Percentiles rank a stretch among this genome's conserved stretches.
phyloP scores from a whole-genome alignment of 2,888 invertebrate genomes.

The Calameuta filiformis region DNA sequence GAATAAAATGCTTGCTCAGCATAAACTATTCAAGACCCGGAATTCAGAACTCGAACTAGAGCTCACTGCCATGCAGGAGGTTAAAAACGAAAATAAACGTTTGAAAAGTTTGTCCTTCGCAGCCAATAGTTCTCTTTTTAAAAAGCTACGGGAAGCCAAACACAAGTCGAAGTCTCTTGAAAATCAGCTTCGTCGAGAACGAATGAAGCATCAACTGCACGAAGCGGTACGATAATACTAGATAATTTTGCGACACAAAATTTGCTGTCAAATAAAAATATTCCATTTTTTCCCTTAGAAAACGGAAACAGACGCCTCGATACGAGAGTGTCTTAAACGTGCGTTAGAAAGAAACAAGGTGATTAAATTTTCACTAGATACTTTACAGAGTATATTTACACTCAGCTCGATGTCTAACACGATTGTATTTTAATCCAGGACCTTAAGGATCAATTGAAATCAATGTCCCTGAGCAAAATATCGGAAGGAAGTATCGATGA shows the following conservation, averaged over 20 bases:
- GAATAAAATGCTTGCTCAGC: constrained; percentile 50
- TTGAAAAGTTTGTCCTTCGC: constrained; percentile 42
- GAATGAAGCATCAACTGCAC: constrained; percentile 23
- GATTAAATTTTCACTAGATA: constrained; percentile 6
- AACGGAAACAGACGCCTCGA: constrained; percentile 36
- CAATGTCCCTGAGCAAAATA: constrained; percentile 28
- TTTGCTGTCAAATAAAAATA: constrained; percentile 2
- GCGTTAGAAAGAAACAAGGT: constrained; percentile 49
- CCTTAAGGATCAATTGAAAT: constrained; percentile 42
- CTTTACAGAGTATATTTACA: background rate
- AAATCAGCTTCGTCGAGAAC: constrained; percentile 36
- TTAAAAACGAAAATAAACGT: constrained; percentile 43
- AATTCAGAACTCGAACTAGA: constrained; percentile 47
- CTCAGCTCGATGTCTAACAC: background rate
- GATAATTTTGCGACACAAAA: background rate
- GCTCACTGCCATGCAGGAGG: constrained; percentile 39
- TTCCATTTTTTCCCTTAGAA: constrained; percentile 33
- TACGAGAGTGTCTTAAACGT: constrained; percentile 43
- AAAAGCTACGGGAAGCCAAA: constrained; percentile 45
- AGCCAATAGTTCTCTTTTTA: constrained; percentile 45
- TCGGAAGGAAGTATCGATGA: constrained; percentile 55
- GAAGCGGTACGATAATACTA: constrained; percentile 32
- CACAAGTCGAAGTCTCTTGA: constrained; percentile 37
- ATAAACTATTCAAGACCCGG: constrained; percentile 44
- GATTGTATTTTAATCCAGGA: constrained; percentile 32